Percentiles rank a stretch among this genome's conserved stretches.
phyloP scores from a whole-genome alignment of 2,888 invertebrate genomes.

The Isotomurus palustris region DNA sequence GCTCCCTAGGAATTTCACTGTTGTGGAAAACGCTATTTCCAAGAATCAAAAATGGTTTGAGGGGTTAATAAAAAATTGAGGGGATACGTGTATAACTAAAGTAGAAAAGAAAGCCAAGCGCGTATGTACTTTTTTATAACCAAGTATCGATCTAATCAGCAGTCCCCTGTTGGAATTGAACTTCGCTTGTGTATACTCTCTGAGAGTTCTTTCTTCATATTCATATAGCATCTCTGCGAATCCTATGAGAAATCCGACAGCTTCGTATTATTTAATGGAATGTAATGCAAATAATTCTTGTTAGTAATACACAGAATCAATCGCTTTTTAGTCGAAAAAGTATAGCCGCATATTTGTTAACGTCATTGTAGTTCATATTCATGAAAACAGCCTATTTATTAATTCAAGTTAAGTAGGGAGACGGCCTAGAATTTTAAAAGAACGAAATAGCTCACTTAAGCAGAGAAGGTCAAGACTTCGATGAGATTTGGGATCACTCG shows the following conservation, averaged over 20 bases:
- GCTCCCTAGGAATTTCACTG: slow-evolving; percentile 39
- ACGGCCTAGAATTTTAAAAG: too few relatives aligned
- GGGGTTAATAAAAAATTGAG: slow-evolving; percentile 47
- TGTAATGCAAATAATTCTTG: too few relatives aligned
- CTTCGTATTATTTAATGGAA: too few relatives aligned
- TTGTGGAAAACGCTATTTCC: slow-evolving; percentile 44
- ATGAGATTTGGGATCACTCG: too few relatives aligned
- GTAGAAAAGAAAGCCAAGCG: slow-evolving; percentile 11
- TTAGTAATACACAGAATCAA: too few relatives aligned
- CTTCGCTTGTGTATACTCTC: slow-evolving; percentile 4
- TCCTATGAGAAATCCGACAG: background rate
- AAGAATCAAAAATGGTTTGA: slow-evolving; percentile 46
- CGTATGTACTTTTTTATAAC: slow-evolving; percentile 6
- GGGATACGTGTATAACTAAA: slow-evolving; percentile 27
- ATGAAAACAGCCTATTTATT: too few relatives aligned
- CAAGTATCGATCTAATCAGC: slow-evolving; percentile 44
- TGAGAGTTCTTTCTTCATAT: background rate
- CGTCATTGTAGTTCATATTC: too few relatives aligned
- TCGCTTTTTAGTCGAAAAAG: too few relatives aligned
- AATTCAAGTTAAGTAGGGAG: too few relatives aligned
- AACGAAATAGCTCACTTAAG: too few relatives aligned
- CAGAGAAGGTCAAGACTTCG: too few relatives aligned
- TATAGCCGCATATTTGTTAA: too few relatives aligned
- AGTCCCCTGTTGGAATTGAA: slow-evolving; percentile 36
- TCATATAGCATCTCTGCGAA: background rate